Conservation (phyloP, 2,113 vertebrate species). For the Macaca fascicularis region T2T-MFA8v1.1 NC_088379.1:58398501-58399000, state of each 20-base stretch:
- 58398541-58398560: slow-evolving; percentile 91
- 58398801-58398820: slow-evolving; percentile 70
- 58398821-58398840: slow-evolving; percentile 43
- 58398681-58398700: background rate
- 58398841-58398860: background rate
- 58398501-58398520: slow-evolving; percentile 90
- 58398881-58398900: background rate
- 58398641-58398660: slow-evolving; percentile 6
- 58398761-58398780: background rate
- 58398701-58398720: background rate
- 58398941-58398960: slow-evolving; percentile 17
- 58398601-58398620: background rate
- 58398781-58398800: background rate
- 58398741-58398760: background rate
- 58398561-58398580: slow-evolving; percentile 94
- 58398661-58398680: background rate
- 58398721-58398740: background rate
- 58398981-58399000: slow-evolving; percentile 19
- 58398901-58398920: background rate
- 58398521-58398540: slow-evolving; percentile 92
- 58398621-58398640: background rate
- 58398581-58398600: slow-evolving; percentile 91
- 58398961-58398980: slow-evolving; percentile 27
- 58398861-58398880: background rate
- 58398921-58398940: slow-evolving; percentile 29